Conservation (phyloP, 2,113 vertebrate species). For the Sebastes schlegelii region DNA sequence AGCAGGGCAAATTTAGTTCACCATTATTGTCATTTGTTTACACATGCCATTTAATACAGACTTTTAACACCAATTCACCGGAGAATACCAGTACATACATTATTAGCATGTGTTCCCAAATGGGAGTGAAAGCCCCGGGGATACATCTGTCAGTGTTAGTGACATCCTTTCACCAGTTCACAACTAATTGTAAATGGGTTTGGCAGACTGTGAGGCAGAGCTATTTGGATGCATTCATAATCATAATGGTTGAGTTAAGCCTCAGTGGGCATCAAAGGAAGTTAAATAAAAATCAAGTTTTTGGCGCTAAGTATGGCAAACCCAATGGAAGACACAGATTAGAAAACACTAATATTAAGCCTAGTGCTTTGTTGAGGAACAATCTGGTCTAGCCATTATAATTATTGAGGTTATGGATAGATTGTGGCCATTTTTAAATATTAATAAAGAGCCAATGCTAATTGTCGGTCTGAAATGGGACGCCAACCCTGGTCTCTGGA, state of each 20-base stretch:
- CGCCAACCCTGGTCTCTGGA: too few relatives aligned
- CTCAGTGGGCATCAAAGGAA: background rate
- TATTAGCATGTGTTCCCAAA: background rate
- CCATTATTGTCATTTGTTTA: slow-evolving; percentile 41
- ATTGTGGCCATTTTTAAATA: slow-evolving; percentile 11
- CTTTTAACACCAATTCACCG: background rate
- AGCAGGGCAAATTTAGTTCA: slow-evolving; percentile 50
- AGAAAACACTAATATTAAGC: background rate
- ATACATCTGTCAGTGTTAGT: background rate
- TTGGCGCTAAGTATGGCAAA: background rate
- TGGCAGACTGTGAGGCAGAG: slow-evolving; percentile 1
- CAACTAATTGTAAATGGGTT: background rate
- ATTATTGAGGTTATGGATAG: background rate
- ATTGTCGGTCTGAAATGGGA: background rate
- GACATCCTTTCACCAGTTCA: background rate
- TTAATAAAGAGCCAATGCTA: background rate
- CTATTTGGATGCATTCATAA: slow-evolving; percentile 7
- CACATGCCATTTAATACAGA: slow-evolving; percentile 1
- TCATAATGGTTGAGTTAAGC: background rate
- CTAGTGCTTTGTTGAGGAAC: background rate
- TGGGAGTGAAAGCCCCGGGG: background rate
- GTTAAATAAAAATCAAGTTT: slow-evolving; percentile 3
- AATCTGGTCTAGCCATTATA: background rate
- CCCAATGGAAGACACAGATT: slow-evolving; percentile 12
- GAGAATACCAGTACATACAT: background rate